Percentiles rank a stretch among this genome's conserved stretches.
Evolutionary conservation across 2,113 vertebrate genomes (phyloP).

Genomic region (Neolamprologus kungweensis): DNA sequence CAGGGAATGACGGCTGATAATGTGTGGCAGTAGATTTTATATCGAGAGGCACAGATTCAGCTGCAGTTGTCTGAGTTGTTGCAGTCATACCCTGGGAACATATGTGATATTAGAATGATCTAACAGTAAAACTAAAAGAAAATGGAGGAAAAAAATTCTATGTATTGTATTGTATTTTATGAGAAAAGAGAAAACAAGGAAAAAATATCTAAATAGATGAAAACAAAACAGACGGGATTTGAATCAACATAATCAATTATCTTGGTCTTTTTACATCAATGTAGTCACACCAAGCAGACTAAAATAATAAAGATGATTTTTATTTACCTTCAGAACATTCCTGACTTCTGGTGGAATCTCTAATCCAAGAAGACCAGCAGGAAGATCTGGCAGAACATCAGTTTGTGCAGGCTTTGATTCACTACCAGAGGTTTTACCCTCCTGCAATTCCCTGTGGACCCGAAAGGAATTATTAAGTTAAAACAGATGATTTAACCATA

Average conservation of each 20-base stretch:
- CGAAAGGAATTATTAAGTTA: background rate
- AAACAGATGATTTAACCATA: background rate
- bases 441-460: constrained; percentile 65
- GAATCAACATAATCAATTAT: background rate
- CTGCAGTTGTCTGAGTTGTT: constrained; percentile 11
- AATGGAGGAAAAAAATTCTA: background rate
- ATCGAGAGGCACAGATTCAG: constrained; percentile 70
- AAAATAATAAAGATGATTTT: background rate
- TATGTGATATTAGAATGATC: background rate
- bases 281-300: background rate
- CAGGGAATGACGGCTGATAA: constrained; percentile 28
- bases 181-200: background rate
- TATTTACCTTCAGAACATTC: constrained; percentile 67
- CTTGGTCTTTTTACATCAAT: background rate
- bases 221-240: background rate
- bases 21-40: constrained; percentile 10
- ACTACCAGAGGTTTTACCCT: constrained; percentile 38
- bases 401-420: constrained; percentile 21
- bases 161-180: background rate
- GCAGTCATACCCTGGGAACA: constrained; percentile 55
- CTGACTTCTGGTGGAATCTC: constrained; percentile 72
- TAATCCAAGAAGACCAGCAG: constrained; percentile 68
- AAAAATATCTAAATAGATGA: background rate
- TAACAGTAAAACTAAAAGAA: background rate
- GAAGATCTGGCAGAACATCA: constrained; percentile 54